Percentiles rank a stretch among this genome's conserved stretches.
Conservation (phyloP, 2,888 invertebrate genomes). For the Sarcophaga caerulescens region DNA sequence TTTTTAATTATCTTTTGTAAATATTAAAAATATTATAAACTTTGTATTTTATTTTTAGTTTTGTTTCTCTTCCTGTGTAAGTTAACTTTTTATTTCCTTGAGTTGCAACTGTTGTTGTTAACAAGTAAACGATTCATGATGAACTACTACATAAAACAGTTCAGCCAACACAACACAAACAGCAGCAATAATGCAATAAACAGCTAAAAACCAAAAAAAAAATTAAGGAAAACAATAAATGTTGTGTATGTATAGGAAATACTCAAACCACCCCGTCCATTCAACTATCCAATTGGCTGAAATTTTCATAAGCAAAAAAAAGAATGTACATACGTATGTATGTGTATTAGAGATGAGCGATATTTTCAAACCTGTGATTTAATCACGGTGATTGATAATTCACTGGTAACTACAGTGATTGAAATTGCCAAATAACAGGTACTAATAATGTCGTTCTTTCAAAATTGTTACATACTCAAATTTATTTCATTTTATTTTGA, state of each 20-base stretch:
- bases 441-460: too few relatives aligned
- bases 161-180: not conserved
- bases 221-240: too few relatives aligned
- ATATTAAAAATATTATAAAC: not conserved
- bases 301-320: not conserved
- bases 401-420: too few relatives aligned
- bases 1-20: not conserved
- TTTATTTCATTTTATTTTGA: too few relatives aligned
- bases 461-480: too few relatives aligned
- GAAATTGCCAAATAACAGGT: too few relatives aligned
- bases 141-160: conserved; percentile 11
- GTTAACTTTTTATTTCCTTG: not conserved
- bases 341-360: too few relatives aligned
- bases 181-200: conserved; percentile 17
- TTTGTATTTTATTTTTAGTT: not conserved
- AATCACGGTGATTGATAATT: too few relatives aligned
- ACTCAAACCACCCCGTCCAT: conserved; percentile 6
- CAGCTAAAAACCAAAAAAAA: not conserved
- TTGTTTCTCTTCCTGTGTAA: too few relatives aligned
- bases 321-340: not conserved
- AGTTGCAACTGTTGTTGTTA: conserved; percentile 14
- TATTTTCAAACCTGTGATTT: too few relatives aligned
- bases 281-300: too few relatives aligned
- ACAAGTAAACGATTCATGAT: conserved; percentile 33
- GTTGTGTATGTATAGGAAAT: not conserved